A percentile compares a stretch with the other conserved stretches of the same genome.
These are phyloP conservation scores for Vannuccia rotundouncinata DNA, from an alignment of 2,888 invertebrate genomes.

Conservation along the genomic window DNA sequence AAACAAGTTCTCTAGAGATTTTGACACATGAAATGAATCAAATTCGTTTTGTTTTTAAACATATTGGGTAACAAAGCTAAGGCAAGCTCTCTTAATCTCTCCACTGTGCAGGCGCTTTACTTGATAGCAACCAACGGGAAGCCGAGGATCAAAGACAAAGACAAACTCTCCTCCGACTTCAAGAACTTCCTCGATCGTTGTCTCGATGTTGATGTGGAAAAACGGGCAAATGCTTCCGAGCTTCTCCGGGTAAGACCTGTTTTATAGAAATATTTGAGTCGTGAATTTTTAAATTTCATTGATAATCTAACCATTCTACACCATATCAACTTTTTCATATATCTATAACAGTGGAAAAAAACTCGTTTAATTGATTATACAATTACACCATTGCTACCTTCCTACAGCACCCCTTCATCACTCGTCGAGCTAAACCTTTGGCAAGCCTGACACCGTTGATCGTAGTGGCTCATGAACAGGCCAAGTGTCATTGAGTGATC, in stretches of 20 bases:
- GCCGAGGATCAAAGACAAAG: conserved; percentile 78
- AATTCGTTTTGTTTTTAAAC: no score
- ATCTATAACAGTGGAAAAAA: no score
- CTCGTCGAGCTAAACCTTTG: conserved; percentile 72
- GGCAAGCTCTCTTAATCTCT: no score
- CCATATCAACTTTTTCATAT: no score
- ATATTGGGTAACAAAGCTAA: no score
- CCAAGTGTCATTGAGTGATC: not conserved
- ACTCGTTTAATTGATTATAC: no score
- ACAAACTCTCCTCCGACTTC: conserved; percentile 67
- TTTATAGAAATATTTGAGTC: no score
- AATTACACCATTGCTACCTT: no score
- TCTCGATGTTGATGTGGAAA: conserved; percentile 82
- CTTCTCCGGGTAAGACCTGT: conserved; percentile 63
- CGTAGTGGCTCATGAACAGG: conserved; percentile 71
- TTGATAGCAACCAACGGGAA: conserved; percentile 89
- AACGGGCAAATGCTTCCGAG: conserved; percentile 79
- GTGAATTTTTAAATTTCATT: not conserved
- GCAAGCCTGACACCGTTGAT: conserved; percentile 78
- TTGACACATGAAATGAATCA: no score
- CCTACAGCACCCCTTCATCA: conserved; percentile 66
- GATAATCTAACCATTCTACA: no score
- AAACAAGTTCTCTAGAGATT: not conserved
- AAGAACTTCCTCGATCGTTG: conserved; percentile 70
- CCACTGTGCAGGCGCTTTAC: conserved; percentile 64